Percentiles rank a stretch among this genome's conserved stretches.
Evolutionary conservation across 2,113 vertebrate species (phyloP).

Genomic region (Xyrauchen texanus): DNA sequence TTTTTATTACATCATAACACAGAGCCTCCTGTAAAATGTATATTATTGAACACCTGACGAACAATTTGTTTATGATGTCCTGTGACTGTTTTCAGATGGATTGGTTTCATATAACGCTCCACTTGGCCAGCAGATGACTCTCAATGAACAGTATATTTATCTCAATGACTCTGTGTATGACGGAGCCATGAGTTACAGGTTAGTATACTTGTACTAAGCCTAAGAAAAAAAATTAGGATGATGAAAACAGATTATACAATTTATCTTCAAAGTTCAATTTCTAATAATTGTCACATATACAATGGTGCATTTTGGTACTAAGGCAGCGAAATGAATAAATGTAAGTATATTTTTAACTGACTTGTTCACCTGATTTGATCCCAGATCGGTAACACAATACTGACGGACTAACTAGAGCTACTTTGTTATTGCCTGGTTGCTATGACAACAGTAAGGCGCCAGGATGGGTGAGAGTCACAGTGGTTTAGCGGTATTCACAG

Average conservation of each 20-base stretch:
- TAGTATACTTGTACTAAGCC: constrained; percentile 36
- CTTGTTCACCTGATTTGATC: background rate
- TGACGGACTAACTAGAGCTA: constrained; percentile 17
- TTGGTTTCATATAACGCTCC: constrained; percentile 92
- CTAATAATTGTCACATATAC: too few relatives aligned
- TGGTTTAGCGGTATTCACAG: constrained; percentile 36
- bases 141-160: constrained; percentile 76
- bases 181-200: constrained; percentile 91
- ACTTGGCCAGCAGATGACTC: constrained; percentile 82
- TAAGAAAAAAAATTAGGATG: too few relatives aligned
- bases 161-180: constrained; percentile 96
- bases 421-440: constrained; percentile 60
- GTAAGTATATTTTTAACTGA: too few relatives aligned
- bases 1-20: too few relatives aligned
- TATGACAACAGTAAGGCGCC: constrained; percentile 60
- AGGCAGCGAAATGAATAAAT: too few relatives aligned
- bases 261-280: too few relatives aligned
- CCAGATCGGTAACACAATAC: constrained; percentile 18
- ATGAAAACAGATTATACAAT: too few relatives aligned
- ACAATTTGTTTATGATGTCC: background rate
- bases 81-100: constrained; percentile 78
- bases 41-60: too few relatives aligned
- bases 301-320: too few relatives aligned
- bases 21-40: too few relatives aligned
- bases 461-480: constrained; percentile 52